A percentile compares a stretch with the other conserved stretches of the same genome.
These are phyloP conservation scores for Vireo griseus DNA, from an alignment of 2,797 vertebrate genomes.

Conservation along the genomic window DNA sequence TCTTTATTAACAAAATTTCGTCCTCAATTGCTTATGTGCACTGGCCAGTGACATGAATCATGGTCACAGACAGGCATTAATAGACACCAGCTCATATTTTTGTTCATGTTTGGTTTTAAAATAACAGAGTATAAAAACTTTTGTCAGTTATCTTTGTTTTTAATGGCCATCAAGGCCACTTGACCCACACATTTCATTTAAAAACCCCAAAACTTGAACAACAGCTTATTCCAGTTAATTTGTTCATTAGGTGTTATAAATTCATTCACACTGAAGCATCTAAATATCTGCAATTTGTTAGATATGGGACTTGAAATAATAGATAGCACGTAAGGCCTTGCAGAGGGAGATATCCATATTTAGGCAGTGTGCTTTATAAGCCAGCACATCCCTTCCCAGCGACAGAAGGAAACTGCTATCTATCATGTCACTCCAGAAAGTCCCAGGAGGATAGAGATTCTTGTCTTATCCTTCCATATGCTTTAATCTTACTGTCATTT, in stretches of 20 bases:
- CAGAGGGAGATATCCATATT: not conserved
- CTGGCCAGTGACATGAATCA: not conserved
- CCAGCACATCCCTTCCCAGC: not conserved
- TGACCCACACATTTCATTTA: not conserved
- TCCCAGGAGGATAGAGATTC: constrained; percentile 39
- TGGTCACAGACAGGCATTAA: not conserved
- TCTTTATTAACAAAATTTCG: not conserved
- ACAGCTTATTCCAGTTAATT: not conserved
- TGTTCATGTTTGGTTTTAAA: not conserved
- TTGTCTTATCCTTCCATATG: constrained; percentile 33
- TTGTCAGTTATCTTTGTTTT: not conserved
- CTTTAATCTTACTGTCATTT: constrained; percentile 62
- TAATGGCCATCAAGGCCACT: not conserved
- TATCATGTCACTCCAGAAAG: constrained; percentile 49
- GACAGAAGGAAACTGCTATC: constrained; percentile 36
- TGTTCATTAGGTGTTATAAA: not conserved
- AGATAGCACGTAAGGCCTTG: not conserved
- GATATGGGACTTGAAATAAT: not conserved
- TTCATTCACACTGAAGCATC: not conserved
- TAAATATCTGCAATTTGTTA: not conserved
- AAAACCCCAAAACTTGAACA: not conserved
- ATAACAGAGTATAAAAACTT: not conserved
- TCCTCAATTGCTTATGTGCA: not conserved
- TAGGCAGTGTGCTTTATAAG: not conserved
- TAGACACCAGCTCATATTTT: not conserved